phyloP scores from a whole-genome alignment of 2,113 vertebrate species.

The Bos taurus region DNA sequence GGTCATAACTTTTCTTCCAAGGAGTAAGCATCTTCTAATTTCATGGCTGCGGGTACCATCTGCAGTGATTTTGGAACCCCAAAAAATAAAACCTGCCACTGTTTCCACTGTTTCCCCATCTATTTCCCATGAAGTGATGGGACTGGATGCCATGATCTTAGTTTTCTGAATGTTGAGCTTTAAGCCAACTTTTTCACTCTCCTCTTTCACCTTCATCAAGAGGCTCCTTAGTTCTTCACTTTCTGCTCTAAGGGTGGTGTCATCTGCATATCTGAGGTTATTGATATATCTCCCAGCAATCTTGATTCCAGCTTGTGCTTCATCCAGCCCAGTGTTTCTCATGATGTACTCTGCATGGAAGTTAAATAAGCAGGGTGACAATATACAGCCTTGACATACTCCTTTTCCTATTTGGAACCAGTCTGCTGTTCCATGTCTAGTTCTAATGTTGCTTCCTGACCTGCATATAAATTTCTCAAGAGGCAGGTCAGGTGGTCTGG shows the following conservation, averaged over 20 bases:
- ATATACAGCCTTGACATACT: no score
- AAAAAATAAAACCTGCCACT: not conserved
- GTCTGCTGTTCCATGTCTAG: no score
- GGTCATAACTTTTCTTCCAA: not conserved
- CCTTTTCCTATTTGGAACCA: no score
- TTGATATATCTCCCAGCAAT: not conserved
- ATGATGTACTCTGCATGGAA: not conserved
- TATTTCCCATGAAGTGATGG: not conserved
- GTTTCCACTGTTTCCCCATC: not conserved
- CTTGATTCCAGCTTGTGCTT: not conserved
- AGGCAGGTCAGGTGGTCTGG: no score
- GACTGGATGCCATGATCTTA: no score
- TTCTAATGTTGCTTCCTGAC: no score
- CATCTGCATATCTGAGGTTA: not conserved
- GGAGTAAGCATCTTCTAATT: not conserved
- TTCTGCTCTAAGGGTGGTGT: not conserved
- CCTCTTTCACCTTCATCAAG: no score
- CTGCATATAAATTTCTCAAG: no score
- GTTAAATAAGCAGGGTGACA: not conserved
- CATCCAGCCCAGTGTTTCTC: accelerated
- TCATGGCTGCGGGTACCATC: not conserved
- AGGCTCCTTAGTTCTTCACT: not conserved
- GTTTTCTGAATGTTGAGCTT: not conserved
- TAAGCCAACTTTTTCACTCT: no score
- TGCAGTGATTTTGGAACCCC: not conserved